Evolutionary conservation across 1,140 invertebrate genomes (phyloP), one percentile per base, ranked within the genome.

Genomic region (Cherax quadricarinatus): DNA sequence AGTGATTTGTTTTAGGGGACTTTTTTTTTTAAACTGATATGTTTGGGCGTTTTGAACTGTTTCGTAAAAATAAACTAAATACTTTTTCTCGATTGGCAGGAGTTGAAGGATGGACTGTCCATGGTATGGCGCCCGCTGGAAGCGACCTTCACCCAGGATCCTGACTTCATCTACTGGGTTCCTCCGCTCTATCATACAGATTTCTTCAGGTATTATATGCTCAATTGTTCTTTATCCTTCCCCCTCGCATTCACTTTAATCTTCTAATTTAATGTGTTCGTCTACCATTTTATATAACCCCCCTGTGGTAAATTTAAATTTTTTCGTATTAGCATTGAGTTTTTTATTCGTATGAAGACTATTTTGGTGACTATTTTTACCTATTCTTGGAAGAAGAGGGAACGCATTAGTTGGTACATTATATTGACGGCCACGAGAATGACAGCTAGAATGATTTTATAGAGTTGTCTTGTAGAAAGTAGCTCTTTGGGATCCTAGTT

Each of bases 41-140:
- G 9, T 57, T 57, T 57, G 53, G 5, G 53, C 53, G 5, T 57
- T 57, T 57, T 9, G 14, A 57, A 57, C 53, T 57, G 9, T 14
- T 14, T 9, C 53, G 9, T 57, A 10, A 57, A 57, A 57, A 57
- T 57, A 7, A 14, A 57, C 14, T 57, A 14, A 57, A 57, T 10
- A 57, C 53, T 14, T 10, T 10, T 57, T 57, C 30, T 57, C 14
- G 53, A 14, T 30, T 30, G n/a, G 24, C 70, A 75, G 70, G 70
- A 75, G 70, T 9, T 30, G 70, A 30, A 75, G 1, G 6, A 75
- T n/a, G 70, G 70, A 7, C 24, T 75, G n/a, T 82, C 80, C 0
- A 41, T 82, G 49, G 80, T 82, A 49, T 82, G 80, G 80, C 80
- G 80, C 14, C 80, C 80, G 16, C 80, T 82, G 18, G 48, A 53